A percentile compares a stretch with the other conserved stretches of the same genome.
phyloP scores from a whole-genome alignment of 2,888 invertebrate species.

The Sicus ferrugineus region DNA sequence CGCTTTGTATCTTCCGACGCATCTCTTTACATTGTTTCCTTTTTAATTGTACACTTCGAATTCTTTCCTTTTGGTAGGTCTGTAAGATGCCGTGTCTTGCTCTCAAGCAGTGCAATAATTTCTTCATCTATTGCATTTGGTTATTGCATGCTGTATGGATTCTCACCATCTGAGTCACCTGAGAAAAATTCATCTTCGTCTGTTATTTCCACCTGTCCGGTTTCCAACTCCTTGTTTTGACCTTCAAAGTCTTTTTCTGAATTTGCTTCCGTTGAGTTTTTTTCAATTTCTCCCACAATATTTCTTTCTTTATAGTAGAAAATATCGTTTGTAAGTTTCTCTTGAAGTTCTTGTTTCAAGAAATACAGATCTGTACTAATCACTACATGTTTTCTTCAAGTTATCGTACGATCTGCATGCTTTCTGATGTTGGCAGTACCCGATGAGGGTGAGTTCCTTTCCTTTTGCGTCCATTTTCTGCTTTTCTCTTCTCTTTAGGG shows the following conservation, averaged over 20 bases:
- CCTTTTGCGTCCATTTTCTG: not conserved
- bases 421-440: not conserved
- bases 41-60: not conserved
- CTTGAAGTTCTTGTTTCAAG: not conserved
- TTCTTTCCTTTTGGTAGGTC: not conserved
- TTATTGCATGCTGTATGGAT: not conserved
- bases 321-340: not conserved
- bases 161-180: no score
- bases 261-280: not conserved
- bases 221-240: no score
- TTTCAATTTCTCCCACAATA: not conserved
- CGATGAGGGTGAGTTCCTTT: not conserved
- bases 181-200: no score
- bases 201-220: no score
- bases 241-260: no score
- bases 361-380: not conserved
- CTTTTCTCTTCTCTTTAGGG: no score
- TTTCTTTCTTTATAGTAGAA: not conserved
- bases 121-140: not conserved
- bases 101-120: not conserved
- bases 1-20: slow-evolving; percentile 6
- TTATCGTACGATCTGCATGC: not conserved
- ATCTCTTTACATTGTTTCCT: not conserved
- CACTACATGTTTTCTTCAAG: not conserved
- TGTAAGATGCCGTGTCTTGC: not conserved